These are phyloP conservation scores for Myzus persicae DNA, from an alignment of 1,140 invertebrate species.

Conservation along the genomic window DNA sequence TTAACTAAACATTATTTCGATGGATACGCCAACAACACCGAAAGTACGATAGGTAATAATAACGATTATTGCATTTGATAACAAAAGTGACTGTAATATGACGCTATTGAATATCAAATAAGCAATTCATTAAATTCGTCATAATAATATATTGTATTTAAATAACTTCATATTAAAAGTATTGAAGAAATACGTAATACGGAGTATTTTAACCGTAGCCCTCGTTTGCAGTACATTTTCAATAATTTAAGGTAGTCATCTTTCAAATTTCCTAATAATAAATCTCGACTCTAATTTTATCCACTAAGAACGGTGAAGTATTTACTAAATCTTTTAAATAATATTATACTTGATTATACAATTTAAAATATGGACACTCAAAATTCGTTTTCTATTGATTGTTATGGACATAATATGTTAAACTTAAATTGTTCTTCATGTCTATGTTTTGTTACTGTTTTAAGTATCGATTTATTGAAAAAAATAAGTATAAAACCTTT, in stretches of 20 bases:
- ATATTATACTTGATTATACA: not conserved
- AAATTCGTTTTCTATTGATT: too few species aligned
- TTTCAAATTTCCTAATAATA: not conserved
- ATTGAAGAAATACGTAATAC: too few species aligned
- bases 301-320: not conserved
- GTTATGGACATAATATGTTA: too few species aligned
- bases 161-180: too few species aligned
- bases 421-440: too few species aligned
- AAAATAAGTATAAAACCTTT: not conserved
- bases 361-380: too few species aligned
- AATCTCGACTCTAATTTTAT: not conserved
- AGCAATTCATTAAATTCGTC: not conserved
- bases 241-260: not conserved
- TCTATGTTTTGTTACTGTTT: too few species aligned
- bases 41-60: not conserved
- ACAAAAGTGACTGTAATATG: not conserved
- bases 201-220: too few species aligned
- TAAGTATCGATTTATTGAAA: too few species aligned
- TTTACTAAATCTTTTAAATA: not conserved
- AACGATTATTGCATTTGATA: not conserved
- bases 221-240: not conserved
- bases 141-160: not conserved
- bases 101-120: not conserved
- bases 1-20: accelerated
- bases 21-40: not conserved